Conservation (phyloP, 2,113 vertebrate genomes). For the Trichechus manatus region DNA sequence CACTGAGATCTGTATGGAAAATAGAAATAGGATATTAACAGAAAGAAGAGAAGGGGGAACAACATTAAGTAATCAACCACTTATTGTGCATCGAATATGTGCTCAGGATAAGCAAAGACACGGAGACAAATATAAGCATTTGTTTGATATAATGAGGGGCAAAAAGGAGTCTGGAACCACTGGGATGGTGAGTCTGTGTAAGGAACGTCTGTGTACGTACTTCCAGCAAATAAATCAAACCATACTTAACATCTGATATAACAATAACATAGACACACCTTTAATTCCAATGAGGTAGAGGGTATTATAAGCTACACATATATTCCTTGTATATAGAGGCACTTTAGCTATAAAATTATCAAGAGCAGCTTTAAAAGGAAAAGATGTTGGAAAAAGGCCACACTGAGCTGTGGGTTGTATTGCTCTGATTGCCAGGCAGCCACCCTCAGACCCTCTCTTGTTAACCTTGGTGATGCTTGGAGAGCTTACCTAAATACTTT, state of each 20-base stretch:
- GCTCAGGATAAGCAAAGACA: neutral
- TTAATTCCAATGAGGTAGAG: conserved; percentile 8
- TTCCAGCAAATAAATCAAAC: conserved; percentile 37
- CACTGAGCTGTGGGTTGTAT: conserved; percentile 16
- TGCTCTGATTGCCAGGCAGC: conserved; percentile 70
- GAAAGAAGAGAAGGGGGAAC: neutral
- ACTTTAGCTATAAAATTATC: conserved; percentile 65
- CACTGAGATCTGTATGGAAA: conserved; percentile 8
- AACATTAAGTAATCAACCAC: conserved; percentile 20
- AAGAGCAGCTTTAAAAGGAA: conserved; percentile 50
- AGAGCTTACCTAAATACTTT: conserved; percentile 65
- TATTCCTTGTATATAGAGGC: neutral
- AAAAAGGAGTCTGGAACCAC: conserved; percentile 33
- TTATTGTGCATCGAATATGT: conserved; percentile 9
- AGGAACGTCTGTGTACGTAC: neutral
- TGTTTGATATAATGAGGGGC: neutral
- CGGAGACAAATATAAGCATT: conserved; percentile 28
- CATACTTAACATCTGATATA: neutral
- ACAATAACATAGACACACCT: neutral
- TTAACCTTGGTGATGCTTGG: conserved; percentile 70
- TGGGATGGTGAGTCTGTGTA: neutral
- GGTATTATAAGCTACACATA: conserved; percentile 10
- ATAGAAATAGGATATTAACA: neutral
- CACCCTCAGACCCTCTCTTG: conserved; percentile 38
- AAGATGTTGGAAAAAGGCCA: conserved; percentile 56